phyloP scores from a whole-genome alignment of 2,888 invertebrate species.

The Andrena trimmerana region DNA sequence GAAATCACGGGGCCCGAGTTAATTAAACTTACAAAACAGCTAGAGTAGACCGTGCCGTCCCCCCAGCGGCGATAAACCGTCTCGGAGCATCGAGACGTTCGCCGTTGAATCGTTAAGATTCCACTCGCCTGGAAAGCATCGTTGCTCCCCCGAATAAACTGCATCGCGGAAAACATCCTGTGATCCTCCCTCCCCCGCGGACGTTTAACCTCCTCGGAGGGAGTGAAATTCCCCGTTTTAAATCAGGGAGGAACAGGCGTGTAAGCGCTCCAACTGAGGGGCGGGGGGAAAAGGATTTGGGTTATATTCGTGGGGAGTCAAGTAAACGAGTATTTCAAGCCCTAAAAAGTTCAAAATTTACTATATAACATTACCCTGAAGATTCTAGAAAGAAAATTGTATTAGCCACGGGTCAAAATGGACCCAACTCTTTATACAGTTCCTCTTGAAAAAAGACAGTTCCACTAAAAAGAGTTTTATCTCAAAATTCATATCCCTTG shows the following conservation, averaged over 20 bases:
- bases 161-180: slow-evolving; percentile 13
- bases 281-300: background rate
- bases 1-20: slow-evolving; percentile 15
- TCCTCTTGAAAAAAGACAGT: no score
- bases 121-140: slow-evolving; percentile 16
- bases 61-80: slow-evolving; percentile 26
- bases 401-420: no score
- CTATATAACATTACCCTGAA: no score
- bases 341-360: no score
- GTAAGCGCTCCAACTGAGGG: background rate
- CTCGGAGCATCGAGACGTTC: slow-evolving; percentile 13
- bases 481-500: no score
- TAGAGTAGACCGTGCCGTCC: background rate
- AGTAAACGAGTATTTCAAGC: no score
- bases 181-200: slow-evolving; percentile 15
- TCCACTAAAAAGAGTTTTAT: no score
- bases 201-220: slow-evolving; percentile 23
- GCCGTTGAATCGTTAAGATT: slow-evolving; percentile 17
- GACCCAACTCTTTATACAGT: no score
- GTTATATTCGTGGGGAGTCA: background rate
- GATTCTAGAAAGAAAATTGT: no score
- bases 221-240: slow-evolving; percentile 28
- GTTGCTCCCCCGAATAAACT: slow-evolving; percentile 29
- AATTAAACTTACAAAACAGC: slow-evolving; percentile 21
- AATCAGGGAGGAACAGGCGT: slow-evolving; percentile 37